Conservation (phyloP, 2,797 vertebrate species). For the Xiphorhynchus erythropygius region DNA sequence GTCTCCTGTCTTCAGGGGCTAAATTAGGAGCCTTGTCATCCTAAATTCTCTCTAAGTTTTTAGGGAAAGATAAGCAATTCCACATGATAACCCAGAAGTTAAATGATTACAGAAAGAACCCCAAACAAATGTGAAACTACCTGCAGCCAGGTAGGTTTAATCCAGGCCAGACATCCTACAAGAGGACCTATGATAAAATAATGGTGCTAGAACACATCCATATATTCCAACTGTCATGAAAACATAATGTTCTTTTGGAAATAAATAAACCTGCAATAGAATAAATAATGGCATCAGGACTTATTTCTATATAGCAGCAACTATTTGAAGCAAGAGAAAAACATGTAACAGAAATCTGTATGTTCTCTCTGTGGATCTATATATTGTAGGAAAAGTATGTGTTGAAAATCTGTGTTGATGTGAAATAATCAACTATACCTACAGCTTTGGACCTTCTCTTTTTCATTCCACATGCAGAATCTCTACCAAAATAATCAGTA, state of each 20-base stretch:
- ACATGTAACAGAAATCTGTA: not conserved
- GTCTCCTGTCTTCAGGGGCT: not conserved
- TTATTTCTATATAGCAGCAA: not conserved
- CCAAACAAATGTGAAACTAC: not conserved
- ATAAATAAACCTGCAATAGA: not conserved
- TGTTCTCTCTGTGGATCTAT: not conserved
- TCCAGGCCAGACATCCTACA: not conserved
- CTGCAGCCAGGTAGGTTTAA: not conserved
- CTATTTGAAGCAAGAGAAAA: not conserved
- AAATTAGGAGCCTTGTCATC: not conserved
- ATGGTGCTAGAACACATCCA: not conserved
- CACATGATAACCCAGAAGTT: not conserved
- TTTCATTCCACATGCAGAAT: not conserved
- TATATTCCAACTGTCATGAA: not conserved
- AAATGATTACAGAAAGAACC: not conserved
- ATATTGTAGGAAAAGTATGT: not conserved
- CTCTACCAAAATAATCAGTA: not conserved
- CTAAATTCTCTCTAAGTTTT: not conserved
- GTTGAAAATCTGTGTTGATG: not conserved
- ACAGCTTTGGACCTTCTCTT: not conserved
- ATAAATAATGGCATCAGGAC: not conserved
- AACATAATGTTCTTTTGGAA: not conserved
- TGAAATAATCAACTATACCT: not conserved
- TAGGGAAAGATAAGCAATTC: not conserved
- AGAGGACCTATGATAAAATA: not conserved